Conservation (phyloP, 2,888 invertebrate genomes). For the Meiosimyza platycephala region DNA sequence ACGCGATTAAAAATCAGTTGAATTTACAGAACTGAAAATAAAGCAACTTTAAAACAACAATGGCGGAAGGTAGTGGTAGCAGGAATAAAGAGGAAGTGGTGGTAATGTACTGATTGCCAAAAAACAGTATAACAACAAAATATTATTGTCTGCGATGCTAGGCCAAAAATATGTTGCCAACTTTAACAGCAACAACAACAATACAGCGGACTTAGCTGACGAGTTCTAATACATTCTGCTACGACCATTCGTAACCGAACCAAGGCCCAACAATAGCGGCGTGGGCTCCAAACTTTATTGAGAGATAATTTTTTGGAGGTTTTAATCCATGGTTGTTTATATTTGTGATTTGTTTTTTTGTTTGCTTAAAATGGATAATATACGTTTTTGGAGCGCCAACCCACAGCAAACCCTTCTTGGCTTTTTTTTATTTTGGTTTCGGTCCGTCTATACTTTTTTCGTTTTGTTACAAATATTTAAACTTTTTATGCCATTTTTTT, state of each 20-base stretch:
- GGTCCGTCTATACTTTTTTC: constrained; percentile 14
- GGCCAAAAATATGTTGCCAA: constrained; percentile 11
- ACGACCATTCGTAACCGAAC: not conserved
- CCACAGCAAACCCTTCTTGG: no score
- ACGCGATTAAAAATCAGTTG: constrained; percentile 26
- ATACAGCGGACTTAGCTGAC: not conserved
- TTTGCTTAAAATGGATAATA: not conserved
- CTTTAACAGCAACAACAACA: not conserved
- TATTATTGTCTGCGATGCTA: not conserved
- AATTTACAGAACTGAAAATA: not conserved
- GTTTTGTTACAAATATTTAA: constrained; percentile 1
- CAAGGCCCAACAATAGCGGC: not conserved
- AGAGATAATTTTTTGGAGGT: constrained; percentile 35
- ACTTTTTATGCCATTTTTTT: not conserved
- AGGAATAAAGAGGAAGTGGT: no score
- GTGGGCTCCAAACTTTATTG: constrained; percentile 32
- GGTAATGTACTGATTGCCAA: no score
- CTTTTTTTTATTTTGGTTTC: constrained; percentile 9
- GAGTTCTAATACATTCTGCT: not conserved
- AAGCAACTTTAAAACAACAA: not conserved
- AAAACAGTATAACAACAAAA: not conserved
- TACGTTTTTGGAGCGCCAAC: no score
- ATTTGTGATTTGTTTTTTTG: not conserved
- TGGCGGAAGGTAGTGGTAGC: no score
- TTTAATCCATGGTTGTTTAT: constrained; percentile 30